These are phyloP conservation scores for Paracentrotus lividus DNA, from an alignment of 53 echinoderm and acorn worm genomes.

Conservation along the genomic window DNA sequence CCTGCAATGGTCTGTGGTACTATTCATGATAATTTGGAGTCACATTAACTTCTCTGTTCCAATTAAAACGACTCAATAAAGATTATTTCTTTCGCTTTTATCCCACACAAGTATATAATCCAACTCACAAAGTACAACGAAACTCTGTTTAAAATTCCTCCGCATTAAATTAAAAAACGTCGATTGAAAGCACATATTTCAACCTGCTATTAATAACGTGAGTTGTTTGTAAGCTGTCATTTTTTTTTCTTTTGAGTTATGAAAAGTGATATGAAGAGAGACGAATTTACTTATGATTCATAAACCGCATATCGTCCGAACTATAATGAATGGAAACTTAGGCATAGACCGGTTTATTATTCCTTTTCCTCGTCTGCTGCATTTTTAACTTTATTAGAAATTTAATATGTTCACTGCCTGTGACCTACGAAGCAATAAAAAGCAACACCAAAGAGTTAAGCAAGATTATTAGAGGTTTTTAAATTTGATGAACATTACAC, in stretches of 20 bases:
- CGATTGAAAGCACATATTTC: constrained; percentile 44
- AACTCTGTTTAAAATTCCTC: not conserved
- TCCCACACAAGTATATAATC: not conserved
- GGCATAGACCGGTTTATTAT: constrained; percentile 16
- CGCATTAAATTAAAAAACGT: not conserved
- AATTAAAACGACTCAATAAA: constrained; percentile 52
- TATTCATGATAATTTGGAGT: constrained; percentile 26
- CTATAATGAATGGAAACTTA: not conserved
- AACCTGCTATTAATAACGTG: constrained; percentile 48
- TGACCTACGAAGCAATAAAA: constrained; percentile 32
- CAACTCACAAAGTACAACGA: constrained; percentile 7
- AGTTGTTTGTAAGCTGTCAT: constrained; percentile 61
- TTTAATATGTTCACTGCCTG: constrained; percentile 24
- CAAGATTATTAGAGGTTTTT: no score
- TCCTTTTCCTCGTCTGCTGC: not conserved
- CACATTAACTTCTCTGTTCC: not conserved
- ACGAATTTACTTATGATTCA: constrained; percentile 65
- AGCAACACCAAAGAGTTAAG: no score
- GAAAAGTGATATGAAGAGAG: constrained; percentile 26
- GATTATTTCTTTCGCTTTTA: constrained; percentile 37
- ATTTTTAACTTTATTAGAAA: not conserved
- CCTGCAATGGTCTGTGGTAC: not conserved
- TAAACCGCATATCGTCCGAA: constrained; percentile 46
- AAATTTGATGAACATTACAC: no score
- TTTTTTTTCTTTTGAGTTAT: constrained; percentile 1